Evolutionary conservation across 2,888 invertebrate genomes (phyloP), one percentile per base, ranked within the genome.

Genomic region (Empis stercorea): DNA sequence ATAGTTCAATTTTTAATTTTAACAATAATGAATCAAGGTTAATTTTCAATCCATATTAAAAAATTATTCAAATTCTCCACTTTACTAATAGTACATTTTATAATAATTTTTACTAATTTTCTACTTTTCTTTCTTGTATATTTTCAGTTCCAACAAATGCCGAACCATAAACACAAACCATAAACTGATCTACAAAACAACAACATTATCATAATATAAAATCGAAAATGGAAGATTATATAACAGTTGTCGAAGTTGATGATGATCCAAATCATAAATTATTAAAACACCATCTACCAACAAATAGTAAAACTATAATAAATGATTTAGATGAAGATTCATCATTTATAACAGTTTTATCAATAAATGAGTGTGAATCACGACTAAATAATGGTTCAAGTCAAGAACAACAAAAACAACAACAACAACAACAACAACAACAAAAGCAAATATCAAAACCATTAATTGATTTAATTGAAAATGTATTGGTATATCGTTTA

Each of bases 401-500:
- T 39, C n/a, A 30, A n/a, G n/a, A n/a, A 2, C 27, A 11, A 9
- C 10, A 32, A 30, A n/a, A 2, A 44, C 48, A 46, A 13, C 47
- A 17, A 10, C 43, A 45, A 9, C 43, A 14, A 32, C 53, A 44
- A 42, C 49, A 56, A 44, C 57, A 55, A 47, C 54, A 56, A 48
- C 60, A 51, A 48, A 59, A 30, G 37, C 40, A 30, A 45, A 48
- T 27, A 51, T 50, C 11, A 52, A 49, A 38, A 43, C 49, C 16
- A 16, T 27, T n/a, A 44, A 34, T 16, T 43, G 10, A 13, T 15
- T 1, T 37, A 46, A 72, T 74, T 10, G 86, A 88, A 57, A 80
- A 83, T 61, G 83, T 93, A 34, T 75, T 81, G 46, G 84, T 94
- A 44, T 86, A 85, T 57, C 76, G 93, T 54, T 76, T 93, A 46